Percentiles rank a stretch among this genome's conserved stretches.
Evolutionary conservation across 2,888 invertebrate species (phyloP).

Genomic region (Oligia strigilis): DNA sequence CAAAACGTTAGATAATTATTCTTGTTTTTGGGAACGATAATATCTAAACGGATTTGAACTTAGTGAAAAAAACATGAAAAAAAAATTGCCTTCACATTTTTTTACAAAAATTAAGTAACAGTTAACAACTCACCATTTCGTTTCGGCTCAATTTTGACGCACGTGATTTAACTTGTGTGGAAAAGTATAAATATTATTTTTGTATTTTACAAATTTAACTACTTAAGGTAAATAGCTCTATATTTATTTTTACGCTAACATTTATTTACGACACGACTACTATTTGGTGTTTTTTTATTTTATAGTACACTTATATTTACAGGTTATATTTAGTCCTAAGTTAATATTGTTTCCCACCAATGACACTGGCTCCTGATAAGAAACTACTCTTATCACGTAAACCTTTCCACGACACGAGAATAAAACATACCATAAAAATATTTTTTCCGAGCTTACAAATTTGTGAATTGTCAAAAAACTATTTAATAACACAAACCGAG

Average conservation of each 20-base stretch:
- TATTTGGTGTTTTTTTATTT: slow-evolving; percentile 65
- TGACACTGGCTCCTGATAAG: slow-evolving; percentile 57
- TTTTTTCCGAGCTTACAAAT: slow-evolving; percentile 54
- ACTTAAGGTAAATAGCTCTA: slow-evolving; percentile 34
- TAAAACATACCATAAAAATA: slow-evolving; percentile 63
- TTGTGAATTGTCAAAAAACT: slow-evolving; percentile 41
- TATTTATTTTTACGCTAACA: slow-evolving; percentile 57
- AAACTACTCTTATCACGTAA: slow-evolving; percentile 56
- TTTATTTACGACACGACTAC: slow-evolving; percentile 59
- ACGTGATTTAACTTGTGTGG: slow-evolving; percentile 44
- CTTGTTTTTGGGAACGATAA: background rate
- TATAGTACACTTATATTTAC: slow-evolving; percentile 58
- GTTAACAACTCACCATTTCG: slow-evolving; percentile 65
- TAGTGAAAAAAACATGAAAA: background rate
- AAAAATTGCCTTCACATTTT: background rate
- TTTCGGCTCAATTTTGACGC: slow-evolving; percentile 51
- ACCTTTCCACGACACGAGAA: slow-evolving; percentile 59
- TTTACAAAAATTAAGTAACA: slow-evolving; percentile 2
- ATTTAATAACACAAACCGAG: slow-evolving; percentile 60
- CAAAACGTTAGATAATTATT: background rate
- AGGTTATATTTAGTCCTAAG: slow-evolving; percentile 54
- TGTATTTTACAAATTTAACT: slow-evolving; percentile 31
- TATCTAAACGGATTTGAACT: background rate
- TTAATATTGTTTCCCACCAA: slow-evolving; percentile 58
- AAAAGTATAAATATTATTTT: slow-evolving; percentile 38